Conservation (phyloP, 2,113 vertebrate genomes). For the Carettochelys insculpta region DNA sequence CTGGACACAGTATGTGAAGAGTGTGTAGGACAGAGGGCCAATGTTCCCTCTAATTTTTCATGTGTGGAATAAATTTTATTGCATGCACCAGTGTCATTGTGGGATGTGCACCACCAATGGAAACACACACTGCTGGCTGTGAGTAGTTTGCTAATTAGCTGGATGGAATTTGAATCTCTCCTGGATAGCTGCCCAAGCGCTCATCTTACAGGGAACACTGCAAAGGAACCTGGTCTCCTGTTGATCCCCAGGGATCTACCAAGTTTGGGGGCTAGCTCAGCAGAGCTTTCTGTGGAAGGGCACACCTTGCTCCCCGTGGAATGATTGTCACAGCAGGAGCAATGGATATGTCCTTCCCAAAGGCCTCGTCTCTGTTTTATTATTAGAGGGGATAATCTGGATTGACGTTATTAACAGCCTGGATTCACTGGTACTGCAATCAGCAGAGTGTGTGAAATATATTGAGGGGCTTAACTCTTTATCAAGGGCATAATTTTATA, state of each 20-base stretch:
- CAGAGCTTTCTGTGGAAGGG: not conserved
- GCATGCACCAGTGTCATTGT: too few species aligned
- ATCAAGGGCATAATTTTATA: not conserved
- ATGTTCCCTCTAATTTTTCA: too few species aligned
- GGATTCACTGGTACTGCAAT: not conserved
- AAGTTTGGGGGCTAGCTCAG: not conserved
- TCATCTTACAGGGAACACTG: too few species aligned
- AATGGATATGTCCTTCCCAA: not conserved
- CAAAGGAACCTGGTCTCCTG: not conserved
- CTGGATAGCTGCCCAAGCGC: too few species aligned
- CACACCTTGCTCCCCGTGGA: not conserved
- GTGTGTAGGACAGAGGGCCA: not conserved
- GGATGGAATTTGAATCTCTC: too few species aligned
- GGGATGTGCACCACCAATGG: too few species aligned
- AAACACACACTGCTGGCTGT: too few species aligned
- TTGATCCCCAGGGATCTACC: not conserved
- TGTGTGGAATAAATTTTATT: too few species aligned
- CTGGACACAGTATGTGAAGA: not conserved
- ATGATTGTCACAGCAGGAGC: not conserved
- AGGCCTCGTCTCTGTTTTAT: not conserved
- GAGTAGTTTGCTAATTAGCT: too few species aligned
- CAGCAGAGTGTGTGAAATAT: not conserved
- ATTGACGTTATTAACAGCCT: not conserved
- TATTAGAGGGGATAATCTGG: not conserved
- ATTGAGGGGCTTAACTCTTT: not conserved